Base-by-base conservation (phyloP, 2,797 vertebrate species). In the Hyperoplus immaculatus region DNA sequence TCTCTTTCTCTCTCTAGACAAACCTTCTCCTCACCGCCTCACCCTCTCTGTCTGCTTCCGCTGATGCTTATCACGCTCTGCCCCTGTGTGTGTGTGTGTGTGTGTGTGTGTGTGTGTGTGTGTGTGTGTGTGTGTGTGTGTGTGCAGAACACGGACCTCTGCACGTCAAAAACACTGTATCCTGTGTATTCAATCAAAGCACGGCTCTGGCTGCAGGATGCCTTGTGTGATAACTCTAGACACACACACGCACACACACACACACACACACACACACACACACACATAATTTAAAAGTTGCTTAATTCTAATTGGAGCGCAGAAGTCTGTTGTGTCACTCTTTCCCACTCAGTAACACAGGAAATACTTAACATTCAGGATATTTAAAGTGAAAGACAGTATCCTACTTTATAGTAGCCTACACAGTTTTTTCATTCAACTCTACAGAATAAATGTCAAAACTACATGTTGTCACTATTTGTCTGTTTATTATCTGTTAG, bases 121-220 rank as follows among this genome's bases (percentile, higher is more conserved):
- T 29, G 2, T 50, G 42, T 66, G 41, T 42, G 45, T 42, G 57
- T 53, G 21, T 36, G 46, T 53, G 21, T 18, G 47, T 66, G 50
- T 47, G 16, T 21, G 42, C 41, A 73, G 36, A 67, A 51, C 0
- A 71, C 10, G 43, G 57, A 69, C 36, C 64, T 60, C 67, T 70
- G 64, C 43, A 0, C 50, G 74, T 82, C 72, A 64, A 62, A 68
- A 80, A 81, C 6, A 67, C 82, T 83, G 74, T 10, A 70, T 67
- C 58, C 49, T 67, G 61, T 88, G 83, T 84, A 78, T 78, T 83
- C 67, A 68, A 53, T 79, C 74, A 77, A 81, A 76, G 49, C 63
- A 64, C 1, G 3, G 55, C 63, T 68, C 43, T 36, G 46, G 42
- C 58, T 70, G 63, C 64, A 59, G 61, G 51, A 65, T 50, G 41